A percentile compares a stretch with the other conserved stretches of the same genome.
phyloP scores from a whole-genome alignment of 2,888 invertebrate genomes.

The Cryptus viduatorius region DNA sequence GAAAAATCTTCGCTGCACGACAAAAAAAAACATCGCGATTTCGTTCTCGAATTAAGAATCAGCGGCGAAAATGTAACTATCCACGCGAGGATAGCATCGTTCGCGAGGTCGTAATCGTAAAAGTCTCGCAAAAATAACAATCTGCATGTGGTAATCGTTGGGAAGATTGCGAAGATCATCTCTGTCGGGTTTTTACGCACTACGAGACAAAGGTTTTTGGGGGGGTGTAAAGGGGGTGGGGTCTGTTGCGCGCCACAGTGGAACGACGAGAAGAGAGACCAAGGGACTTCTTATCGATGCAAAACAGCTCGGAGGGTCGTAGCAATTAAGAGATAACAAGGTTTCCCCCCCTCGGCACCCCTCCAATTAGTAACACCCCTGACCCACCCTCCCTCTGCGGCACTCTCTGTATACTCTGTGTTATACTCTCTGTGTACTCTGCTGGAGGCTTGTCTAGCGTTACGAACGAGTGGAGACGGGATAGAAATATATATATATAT shows the following conservation, averaged over 20 bases:
- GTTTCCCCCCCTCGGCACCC: constrained; percentile 82
- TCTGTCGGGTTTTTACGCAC: constrained; percentile 18
- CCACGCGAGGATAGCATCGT: constrained; percentile 10
- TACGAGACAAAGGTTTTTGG: constrained; percentile 46
- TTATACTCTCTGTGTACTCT: constrained; percentile 35
- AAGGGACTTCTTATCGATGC: constrained; percentile 83
- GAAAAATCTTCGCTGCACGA: background rate
- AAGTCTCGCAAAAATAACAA: background rate
- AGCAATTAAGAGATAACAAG: constrained; percentile 85
- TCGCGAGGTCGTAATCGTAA: constrained; percentile 10
- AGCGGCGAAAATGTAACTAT: background rate
- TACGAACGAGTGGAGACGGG: constrained; percentile 40
- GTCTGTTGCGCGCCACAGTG: constrained; percentile 41
- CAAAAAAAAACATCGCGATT: background rate
- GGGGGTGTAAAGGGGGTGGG: constrained; percentile 23
- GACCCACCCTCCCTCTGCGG: constrained; percentile 64
- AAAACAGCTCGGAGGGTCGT: constrained; percentile 83
- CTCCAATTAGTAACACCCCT: constrained; percentile 85
- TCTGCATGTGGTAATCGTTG: background rate
- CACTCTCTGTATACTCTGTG: constrained; percentile 19
- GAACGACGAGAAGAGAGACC: constrained; percentile 65
- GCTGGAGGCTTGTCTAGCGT: constrained; percentile 35
- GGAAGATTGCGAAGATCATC: background rate
- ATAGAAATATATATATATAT: constrained; percentile 20
- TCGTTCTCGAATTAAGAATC: constrained; percentile 11